Percentiles rank a stretch among this genome's conserved stretches.
These are phyloP conservation scores for Leuciscus waleckii DNA, from an alignment of 2,797 vertebrate genomes.

Conservation along the genomic window DNA sequence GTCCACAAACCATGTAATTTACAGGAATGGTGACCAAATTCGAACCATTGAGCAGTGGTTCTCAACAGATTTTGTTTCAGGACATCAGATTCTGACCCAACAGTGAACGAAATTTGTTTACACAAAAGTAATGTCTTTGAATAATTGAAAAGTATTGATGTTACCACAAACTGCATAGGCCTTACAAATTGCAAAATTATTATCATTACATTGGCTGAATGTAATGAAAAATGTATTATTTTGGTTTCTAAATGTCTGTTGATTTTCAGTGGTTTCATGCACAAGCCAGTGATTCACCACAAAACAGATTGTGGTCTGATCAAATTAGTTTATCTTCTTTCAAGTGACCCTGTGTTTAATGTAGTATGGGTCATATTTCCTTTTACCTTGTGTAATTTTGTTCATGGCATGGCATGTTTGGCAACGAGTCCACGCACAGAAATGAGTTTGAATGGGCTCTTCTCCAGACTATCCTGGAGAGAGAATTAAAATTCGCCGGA, in stretches of 20 bases:
- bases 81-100: background rate
- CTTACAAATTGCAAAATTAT: background rate
- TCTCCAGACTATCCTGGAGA: no score
- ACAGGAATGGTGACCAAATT: background rate
- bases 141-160: background rate
- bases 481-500: no score
- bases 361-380: background rate
- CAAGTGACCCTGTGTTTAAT: background rate
- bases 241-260: background rate
- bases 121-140: background rate
- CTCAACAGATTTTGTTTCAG: background rate
- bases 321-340: constrained; percentile 16
- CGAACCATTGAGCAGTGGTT: background rate
- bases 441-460: no score
- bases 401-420: background rate
- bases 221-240: background rate
- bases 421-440: background rate
- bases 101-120: background rate
- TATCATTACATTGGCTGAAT: background rate
- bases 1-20: background rate
- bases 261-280: constrained; percentile 1
- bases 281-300: background rate
- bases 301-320: constrained; percentile 10
- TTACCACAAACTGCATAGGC: background rate
- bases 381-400: constrained; percentile 2